phyloP scores from a whole-genome alignment of 2,888 invertebrate genomes.

The Pollenia griseotomentosa region DNA sequence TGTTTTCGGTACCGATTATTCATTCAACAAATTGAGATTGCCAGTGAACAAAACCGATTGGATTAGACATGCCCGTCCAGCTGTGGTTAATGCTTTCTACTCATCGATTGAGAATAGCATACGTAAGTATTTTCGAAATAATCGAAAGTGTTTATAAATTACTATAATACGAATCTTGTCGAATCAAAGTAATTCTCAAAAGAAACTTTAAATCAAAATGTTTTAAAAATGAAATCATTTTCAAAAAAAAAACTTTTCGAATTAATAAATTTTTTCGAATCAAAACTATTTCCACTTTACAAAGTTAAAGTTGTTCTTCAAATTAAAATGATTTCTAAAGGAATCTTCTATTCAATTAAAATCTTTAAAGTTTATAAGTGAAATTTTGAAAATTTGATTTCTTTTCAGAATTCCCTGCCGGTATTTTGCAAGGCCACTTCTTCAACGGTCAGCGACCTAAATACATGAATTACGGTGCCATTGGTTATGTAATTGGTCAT shows the following conservation, averaged over 20 bases:
- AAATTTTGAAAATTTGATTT: not conserved
- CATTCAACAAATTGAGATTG: constrained; percentile 90
- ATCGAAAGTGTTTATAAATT: not conserved
- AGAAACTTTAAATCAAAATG: no score
- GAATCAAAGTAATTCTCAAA: no score
- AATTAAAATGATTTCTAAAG: no score
- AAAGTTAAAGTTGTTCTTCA: no score
- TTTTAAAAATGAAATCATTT: no score
- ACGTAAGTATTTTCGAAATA: constrained; percentile 86
- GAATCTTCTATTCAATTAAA: no score
- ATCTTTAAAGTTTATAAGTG: no score
- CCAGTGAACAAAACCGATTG: constrained; percentile 94
- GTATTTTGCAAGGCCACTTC: constrained; percentile 96
- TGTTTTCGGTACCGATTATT: constrained; percentile 91
- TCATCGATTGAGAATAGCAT: constrained; percentile 94
- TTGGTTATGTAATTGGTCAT: constrained; percentile 96
- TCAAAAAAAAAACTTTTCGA: no score
- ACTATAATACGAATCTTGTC: no score
- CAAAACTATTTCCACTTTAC: no score
- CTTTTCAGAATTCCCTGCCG: constrained; percentile 94
- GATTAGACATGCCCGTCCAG: constrained; percentile 93
- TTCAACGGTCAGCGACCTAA: constrained; percentile 94
- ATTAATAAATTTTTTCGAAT: no score
- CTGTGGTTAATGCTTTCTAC: constrained; percentile 94
- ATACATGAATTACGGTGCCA: constrained; percentile 96